Conservation (phyloP, 2,888 invertebrate species). For the Lithodes maja region DNA sequence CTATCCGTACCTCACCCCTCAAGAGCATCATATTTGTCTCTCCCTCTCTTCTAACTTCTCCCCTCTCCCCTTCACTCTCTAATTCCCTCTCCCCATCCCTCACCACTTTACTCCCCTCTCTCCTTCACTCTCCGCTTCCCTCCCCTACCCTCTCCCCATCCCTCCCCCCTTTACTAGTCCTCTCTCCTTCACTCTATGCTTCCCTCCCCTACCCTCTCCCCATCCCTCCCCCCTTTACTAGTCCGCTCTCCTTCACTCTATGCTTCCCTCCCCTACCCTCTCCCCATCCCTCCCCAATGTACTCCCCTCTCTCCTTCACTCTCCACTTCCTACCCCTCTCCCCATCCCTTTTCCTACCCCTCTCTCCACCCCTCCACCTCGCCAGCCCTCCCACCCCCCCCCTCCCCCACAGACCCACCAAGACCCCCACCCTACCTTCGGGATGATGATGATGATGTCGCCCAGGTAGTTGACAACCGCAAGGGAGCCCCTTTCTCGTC, state of each 20-base stretch:
- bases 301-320: too few species aligned
- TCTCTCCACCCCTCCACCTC: not conserved
- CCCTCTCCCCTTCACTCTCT: not conserved
- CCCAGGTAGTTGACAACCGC: too few species aligned
- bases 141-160: not conserved
- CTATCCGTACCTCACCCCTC: too few species aligned
- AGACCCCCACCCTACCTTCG: too few species aligned
- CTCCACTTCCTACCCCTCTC: not conserved
- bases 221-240: not conserved
- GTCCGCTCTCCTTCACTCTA: not conserved
- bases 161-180: not conserved
- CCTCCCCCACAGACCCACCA: too few species aligned
- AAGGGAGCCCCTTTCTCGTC: too few species aligned
- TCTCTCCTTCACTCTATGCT: not conserved
- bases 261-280: not conserved
- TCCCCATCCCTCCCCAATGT: not conserved
- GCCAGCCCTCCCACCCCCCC: not conserved
- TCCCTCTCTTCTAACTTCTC: not conserved
- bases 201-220: not conserved
- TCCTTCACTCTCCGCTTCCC: not conserved
- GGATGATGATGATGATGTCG: too few species aligned
- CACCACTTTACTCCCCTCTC: not conserved
- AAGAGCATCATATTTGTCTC: not conserved
- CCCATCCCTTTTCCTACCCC: not conserved
- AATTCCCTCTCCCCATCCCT: not conserved